Base-by-base conservation (phyloP, 2,888 invertebrate species). In the Drosophila conformis region DNA sequence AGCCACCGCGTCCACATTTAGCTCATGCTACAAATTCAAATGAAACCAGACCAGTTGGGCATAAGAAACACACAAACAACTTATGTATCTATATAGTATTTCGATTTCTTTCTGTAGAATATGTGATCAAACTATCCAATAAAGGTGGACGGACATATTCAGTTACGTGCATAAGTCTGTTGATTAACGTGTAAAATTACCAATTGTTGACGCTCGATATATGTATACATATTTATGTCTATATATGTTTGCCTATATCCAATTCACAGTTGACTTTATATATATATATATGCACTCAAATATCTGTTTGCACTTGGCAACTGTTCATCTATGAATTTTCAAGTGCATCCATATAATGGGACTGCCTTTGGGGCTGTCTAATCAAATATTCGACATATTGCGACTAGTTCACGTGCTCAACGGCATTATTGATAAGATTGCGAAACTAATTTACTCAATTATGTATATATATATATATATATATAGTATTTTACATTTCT, bases 1-100 rank as follows among this genome's bases (percentile, higher is more conserved):
- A 73, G 99, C 97, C 52, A 99, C 99, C 64, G 97, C 99, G 92
- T 99, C 98, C 92, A 98, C 94, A 87, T 95, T 94, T 83, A 96
- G 94, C 92, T 95, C 95, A 91, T 95, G 79, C 93, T 93, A 57
- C 56, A 60, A 52, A 33, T 46, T 25, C 25, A 8, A 25, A 25
- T 2, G 46, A 46, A 8, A 46, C 21, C 1, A 2, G 0, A 3
- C 7, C 29, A 29, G 29, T 29, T 21, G 10, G n/a, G 6, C n/a
- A 11, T 42, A 2, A 11, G n/a, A 11, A 42, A 21, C 38, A 18
- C 18, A n/a, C 2, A 25, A 46, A 15, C 3, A 46, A 46, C 15
- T 7, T 5, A 49, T 27, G 15, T 25, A 1, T 15, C 13, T 25
- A 8, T 48, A 33, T 33, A 25, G 5, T 18, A 18, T 27, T 49